These are phyloP conservation scores for Xylophagus ater DNA, from an alignment of 2,888 invertebrate genomes.

Conservation along the genomic window DNA sequence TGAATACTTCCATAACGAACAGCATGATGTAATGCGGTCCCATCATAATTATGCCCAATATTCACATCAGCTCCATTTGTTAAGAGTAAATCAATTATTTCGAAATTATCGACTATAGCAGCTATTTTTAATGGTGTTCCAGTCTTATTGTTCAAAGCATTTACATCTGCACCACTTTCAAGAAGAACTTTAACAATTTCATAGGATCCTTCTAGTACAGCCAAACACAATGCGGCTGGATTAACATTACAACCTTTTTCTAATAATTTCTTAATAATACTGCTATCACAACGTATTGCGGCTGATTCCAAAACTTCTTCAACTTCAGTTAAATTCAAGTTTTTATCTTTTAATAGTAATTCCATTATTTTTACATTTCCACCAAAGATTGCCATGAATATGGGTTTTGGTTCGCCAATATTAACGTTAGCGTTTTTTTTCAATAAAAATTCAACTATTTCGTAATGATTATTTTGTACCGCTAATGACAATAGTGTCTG, in stretches of 20 bases:
- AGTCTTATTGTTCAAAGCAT: slow-evolving; percentile 1
- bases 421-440: slow-evolving; percentile 16
- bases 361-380: no score
- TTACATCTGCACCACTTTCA: background rate
- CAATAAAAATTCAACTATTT: slow-evolving; percentile 18
- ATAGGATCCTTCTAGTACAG: background rate
- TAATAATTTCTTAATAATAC: background rate
- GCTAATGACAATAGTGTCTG: slow-evolving; percentile 14
- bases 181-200: background rate
- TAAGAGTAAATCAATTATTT: background rate
- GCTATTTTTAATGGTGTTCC: background rate
- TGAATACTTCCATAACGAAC: slow-evolving; percentile 12
- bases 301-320: no score
- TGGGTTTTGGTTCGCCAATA: no score
- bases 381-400: no score
- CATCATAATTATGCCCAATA: slow-evolving; percentile 8
- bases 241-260: background rate
- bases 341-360: no score
- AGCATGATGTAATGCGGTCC: slow-evolving; percentile 20
- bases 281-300: background rate
- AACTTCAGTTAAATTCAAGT: no score
- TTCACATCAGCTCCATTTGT: background rate
- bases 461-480: slow-evolving; percentile 19
- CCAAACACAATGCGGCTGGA: background rate
- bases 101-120: background rate